A percentile compares a stretch with the other conserved stretches of the same genome.
Evolutionary conservation across 2,797 vertebrate species (phyloP).

Genomic region (Pseudochromis fuscus): DNA sequence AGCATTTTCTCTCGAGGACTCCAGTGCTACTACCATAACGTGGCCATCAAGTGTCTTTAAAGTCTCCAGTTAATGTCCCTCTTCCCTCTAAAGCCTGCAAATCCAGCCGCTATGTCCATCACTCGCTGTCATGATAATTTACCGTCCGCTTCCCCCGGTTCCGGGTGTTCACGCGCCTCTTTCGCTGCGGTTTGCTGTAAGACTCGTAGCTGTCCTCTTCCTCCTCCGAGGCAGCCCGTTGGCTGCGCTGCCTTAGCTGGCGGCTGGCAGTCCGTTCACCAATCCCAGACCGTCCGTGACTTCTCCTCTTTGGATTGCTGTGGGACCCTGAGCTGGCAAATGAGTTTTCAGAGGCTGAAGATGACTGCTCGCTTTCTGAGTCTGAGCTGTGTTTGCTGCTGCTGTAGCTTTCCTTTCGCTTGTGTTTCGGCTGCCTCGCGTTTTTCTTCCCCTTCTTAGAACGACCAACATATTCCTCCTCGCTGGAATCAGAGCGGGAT

Average conservation of each 20-base stretch:
- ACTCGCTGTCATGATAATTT: conserved; percentile 86
- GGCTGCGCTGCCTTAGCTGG: conserved; percentile 57
- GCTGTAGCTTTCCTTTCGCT: conserved; percentile 70
- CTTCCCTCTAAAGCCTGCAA: conserved; percentile 28
- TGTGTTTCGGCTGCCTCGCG: conserved; percentile 50
- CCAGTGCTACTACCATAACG: conserved; percentile 88
- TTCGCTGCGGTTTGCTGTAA: conserved; percentile 53
- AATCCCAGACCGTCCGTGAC: conserved; percentile 39
- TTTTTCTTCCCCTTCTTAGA: conserved; percentile 55
- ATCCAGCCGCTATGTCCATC: conserved; percentile 60
- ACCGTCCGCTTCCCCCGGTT: conserved; percentile 84
- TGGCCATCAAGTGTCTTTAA: conserved; percentile 82
- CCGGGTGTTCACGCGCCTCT: conserved; percentile 81
- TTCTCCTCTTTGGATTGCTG: conserved; percentile 81
- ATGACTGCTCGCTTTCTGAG: conserved; percentile 72
- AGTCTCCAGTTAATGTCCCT: conserved; percentile 78
- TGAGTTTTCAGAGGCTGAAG: conserved; percentile 77
- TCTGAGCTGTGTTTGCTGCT: conserved; percentile 74
- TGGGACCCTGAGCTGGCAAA: conserved; percentile 80
- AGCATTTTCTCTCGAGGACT: conserved; percentile 86
- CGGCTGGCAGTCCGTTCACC: conserved; percentile 55
- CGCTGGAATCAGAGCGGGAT: conserved; percentile 60
- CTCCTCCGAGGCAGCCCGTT: conserved; percentile 52
- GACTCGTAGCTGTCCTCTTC: conserved; percentile 75
- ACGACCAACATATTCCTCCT: conserved; percentile 27